Base-by-base conservation (phyloP, 2,888 invertebrate genomes). In the Congeria kusceri region DNA sequence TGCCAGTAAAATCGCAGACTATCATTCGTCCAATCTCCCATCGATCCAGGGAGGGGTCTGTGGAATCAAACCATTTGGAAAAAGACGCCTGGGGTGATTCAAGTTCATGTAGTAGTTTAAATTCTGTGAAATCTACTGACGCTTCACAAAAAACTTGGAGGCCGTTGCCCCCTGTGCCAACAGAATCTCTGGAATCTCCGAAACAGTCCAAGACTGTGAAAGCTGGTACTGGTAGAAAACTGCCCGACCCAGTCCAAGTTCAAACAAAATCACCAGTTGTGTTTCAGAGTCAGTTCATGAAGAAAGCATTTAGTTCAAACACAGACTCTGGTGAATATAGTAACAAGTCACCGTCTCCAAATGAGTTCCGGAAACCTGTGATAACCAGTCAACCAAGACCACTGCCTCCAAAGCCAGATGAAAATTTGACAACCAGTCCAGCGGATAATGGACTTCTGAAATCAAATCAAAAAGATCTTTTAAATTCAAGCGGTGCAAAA, bases 271-370 rank as follows among this genome's bases (percentile, higher is more conserved):
- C 76, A 58, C 75, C 81, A 44, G 68, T 69, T 53, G 78, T 70
- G 28, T 87, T 87, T 76, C 87, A 87, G 69, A 87, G 87, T 79
- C 85, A 87, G 28, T 87, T 87, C 58, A 87, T 87, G 87, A 87
- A 85, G 46, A 83, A 87, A 63, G 69, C 77, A 18, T 80, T 64
- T 39, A 69, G 39, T 39, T 75, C 75, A 27, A 75, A 56, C 58
- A 66, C 59, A 3, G 74, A 79, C 32, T 71, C 79, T 28, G 44
- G 63, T 47, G 70, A 71, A 20, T 39, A 57, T 13, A 56, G 64
- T 15, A 53, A 18, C 9, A 44, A 67, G 29, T 64, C 59, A 4
- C 47, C 59, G 46, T 61, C 61, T 49, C 61, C 56, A 28, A 59
- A 73, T 49, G 44, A 29, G 44, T 46, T 25, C 15, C 32, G 59